Conservation (phyloP, 1,140 invertebrate genomes). For the Babylonia areolata region DNA sequence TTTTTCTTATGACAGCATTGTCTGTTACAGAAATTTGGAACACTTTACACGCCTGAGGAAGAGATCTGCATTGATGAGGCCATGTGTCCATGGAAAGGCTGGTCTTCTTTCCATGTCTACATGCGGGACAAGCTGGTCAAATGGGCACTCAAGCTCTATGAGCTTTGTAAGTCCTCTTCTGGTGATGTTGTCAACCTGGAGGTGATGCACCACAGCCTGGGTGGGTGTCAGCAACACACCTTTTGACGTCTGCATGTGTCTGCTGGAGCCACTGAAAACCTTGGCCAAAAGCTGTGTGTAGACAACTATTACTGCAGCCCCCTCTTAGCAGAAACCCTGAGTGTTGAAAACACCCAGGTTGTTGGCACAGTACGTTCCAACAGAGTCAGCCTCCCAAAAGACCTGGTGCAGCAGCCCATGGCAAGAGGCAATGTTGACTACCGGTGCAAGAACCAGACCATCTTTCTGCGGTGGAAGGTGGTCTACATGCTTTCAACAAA, state of each 20-base stretch:
- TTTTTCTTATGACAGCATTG: too few relatives aligned
- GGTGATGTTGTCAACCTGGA: constrained; percentile 15
- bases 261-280: background rate
- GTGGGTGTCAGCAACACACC: constrained; percentile 22
- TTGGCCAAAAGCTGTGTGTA: constrained; percentile 17
- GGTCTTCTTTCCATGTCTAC: constrained; percentile 46
- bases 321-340: constrained; percentile 11
- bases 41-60: too few relatives aligned
- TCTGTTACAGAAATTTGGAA: too few relatives aligned
- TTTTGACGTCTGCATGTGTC: too few relatives aligned
- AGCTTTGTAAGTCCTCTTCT: constrained; percentile 45
- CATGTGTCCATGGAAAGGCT: constrained; percentile 54
- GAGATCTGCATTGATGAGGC: constrained; percentile 57
- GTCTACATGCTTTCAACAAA: too few relatives aligned
- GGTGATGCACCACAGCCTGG: background rate
- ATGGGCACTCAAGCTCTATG: constrained; percentile 56
- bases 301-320: constrained; percentile 50
- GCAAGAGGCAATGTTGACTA: background rate
- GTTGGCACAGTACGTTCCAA: too few relatives aligned
- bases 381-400: too few relatives aligned
- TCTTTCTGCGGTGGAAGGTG: constrained; percentile 20
- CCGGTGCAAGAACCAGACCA: background rate
- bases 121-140: constrained; percentile 56
- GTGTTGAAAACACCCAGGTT: too few relatives aligned
- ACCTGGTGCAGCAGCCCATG: background rate